Base-by-base conservation (phyloP, 2,113 vertebrate species). In the Tetraodon nigroviridis region DNA sequence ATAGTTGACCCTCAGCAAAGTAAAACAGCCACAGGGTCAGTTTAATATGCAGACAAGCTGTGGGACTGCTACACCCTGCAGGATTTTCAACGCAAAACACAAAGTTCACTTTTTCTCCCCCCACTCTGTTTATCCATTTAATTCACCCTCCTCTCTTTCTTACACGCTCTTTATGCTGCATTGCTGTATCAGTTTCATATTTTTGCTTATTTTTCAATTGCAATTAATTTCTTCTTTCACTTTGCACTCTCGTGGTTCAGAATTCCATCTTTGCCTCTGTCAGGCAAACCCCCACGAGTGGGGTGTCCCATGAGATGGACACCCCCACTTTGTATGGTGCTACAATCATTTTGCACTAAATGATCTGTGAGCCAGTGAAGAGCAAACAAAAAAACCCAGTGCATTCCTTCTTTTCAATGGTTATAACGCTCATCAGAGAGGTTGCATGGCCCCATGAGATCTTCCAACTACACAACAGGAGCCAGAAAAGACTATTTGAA, bases 11-110 rank as follows among this genome's bases (percentile, higher is more conserved):
- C 85, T 79, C 66, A 45, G 83, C 82, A 79, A 65, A 64, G 32
- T 56, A 17, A 71, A 27, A 63, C 65, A 66, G 85, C 85, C 79
- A 82, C 69, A 61, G 80, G 80, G 79, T 75, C 75, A 75, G 70
- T 86, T 84, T 79, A 81, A 83, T 78, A 88, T 87, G 82, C 77
- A 86, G 69, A 86, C 86, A 72, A 86, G 75, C 56, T 60, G 66
- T 50, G 73, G 76, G 81, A 78, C 68, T 51, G 71, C 64, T 41
- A 18, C 67, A 61, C 42, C 41, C 75, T 71, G 79, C 71, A 71
- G 64, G 79, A 81, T 80, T 83, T 37, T 74, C 44, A 51, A 76
- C 14, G 19, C 40, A 58, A 69, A 76, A 76, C 51, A 83, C 45
- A 22, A 44, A 54, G 16, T 29, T 51, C 32, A 61, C 58, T 49